Evolutionary conservation across 1,140 invertebrate genomes (phyloP).

Genomic region (Temnothorax nylanderi): DNA sequence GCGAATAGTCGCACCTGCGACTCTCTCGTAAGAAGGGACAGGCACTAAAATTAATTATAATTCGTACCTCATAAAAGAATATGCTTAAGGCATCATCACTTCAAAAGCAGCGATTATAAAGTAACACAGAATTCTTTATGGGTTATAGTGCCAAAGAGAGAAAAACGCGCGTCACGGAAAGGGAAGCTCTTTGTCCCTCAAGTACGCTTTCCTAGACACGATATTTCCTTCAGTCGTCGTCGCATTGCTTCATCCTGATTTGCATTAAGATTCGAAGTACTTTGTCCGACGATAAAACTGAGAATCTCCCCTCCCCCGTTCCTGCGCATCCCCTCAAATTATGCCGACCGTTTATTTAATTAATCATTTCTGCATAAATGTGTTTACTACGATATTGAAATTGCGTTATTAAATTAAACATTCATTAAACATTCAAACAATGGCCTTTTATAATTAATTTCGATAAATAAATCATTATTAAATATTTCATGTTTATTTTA

Average conservation of each 20-base stretch:
- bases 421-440: background rate
- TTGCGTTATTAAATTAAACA: conserved; percentile 15
- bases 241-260: conserved; percentile 13
- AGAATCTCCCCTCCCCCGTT: background rate
- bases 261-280: conserved; percentile 32
- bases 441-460: background rate
- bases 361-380: conserved; percentile 15
- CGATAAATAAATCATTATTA: background rate
- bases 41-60: background rate
- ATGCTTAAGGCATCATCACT: background rate
- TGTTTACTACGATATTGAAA: background rate
- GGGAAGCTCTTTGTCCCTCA: conserved; percentile 37
- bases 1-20: conserved; percentile 14
- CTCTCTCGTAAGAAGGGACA: background rate
- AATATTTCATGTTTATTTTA: background rate
- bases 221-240: conserved; percentile 27
- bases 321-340: background rate
- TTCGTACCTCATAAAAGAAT: background rate
- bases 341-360: conserved; percentile 29
- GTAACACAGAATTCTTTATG: background rate
- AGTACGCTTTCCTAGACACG: conserved; percentile 34
- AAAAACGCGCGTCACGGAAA: background rate
- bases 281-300: conserved; percentile 40
- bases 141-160: background rate
- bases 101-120: background rate